Evolutionary conservation across 2,113 vertebrate genomes (phyloP).

Genomic region (Sebastes schlegelii): DNA sequence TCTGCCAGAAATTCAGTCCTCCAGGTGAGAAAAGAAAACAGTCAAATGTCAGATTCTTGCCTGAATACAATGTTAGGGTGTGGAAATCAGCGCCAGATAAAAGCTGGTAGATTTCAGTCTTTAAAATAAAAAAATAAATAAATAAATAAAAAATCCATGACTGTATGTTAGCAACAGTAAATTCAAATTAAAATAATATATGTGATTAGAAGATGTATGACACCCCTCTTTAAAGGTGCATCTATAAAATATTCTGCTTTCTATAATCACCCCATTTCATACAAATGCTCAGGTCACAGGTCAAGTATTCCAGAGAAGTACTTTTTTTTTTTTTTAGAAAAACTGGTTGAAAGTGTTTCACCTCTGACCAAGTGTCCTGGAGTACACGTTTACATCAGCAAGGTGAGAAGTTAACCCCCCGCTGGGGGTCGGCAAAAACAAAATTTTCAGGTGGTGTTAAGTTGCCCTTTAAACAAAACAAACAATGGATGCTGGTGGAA

Average conservation of each 20-base stretch:
- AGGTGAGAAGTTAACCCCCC: background rate
- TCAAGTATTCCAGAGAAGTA: too few species aligned
- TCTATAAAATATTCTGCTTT: too few species aligned
- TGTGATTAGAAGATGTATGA: background rate
- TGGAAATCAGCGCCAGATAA: background rate
- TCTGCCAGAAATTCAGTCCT: background rate
- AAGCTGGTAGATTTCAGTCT: background rate
- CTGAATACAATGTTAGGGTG: background rate
- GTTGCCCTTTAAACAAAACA: background rate
- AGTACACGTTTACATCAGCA: background rate
- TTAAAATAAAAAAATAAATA: background rate
- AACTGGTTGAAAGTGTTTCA: too few species aligned
- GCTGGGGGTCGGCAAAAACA: background rate
- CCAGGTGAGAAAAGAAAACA: constrained; percentile 34
- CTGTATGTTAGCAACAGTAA: background rate
- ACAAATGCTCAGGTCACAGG: background rate
- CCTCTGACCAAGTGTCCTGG: too few species aligned
- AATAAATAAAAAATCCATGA: background rate
- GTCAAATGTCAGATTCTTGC: constrained; percentile 27
- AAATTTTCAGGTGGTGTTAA: background rate
- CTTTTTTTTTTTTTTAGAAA: too few species aligned
- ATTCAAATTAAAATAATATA: background rate
- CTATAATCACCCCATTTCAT: background rate
- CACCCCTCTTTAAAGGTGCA: background rate
- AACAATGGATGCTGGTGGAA: background rate